A percentile compares a stretch with the other conserved stretches of the same genome.
phyloP scores from a whole-genome alignment of 2,888 invertebrate genomes.

The Nematopogon swammerdamellus region DNA sequence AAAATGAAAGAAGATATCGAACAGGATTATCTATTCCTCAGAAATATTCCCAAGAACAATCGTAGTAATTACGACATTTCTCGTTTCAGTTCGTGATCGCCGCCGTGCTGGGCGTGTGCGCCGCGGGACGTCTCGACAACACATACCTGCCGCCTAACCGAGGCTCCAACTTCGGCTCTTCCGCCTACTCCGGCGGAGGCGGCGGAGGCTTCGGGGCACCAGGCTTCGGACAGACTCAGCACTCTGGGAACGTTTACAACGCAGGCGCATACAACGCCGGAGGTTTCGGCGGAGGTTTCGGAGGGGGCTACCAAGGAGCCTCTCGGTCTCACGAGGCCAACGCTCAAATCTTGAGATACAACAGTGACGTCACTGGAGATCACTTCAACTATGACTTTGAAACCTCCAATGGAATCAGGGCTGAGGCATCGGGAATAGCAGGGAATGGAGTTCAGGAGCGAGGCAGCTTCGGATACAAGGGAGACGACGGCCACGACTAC shows the following conservation, averaged over 20 bases:
- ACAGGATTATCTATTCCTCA: too few species aligned
- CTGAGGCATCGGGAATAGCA: conserved; percentile 43
- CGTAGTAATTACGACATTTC: conserved; percentile 2
- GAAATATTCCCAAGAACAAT: too few species aligned
- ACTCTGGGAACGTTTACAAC: not conserved
- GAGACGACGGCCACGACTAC: conserved; percentile 50
- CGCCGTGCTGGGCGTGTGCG: conserved; percentile 39
- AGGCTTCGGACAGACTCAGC: conserved; percentile 7
- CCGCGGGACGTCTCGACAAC: conserved; percentile 47
- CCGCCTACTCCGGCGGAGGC: not conserved
- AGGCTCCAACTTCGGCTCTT: conserved; percentile 36
- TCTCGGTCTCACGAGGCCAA: conserved; percentile 30
- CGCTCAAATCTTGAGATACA: conserved; percentile 38
- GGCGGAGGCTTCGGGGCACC: conserved; percentile 25
- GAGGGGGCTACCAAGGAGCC: conserved; percentile 22
- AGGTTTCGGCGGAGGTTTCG: conserved; percentile 15
- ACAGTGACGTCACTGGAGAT: conserved; percentile 44
- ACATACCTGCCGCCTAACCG: conserved; percentile 40
- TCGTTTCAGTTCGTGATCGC: conserved; percentile 37
- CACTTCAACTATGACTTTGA: conserved; percentile 47
- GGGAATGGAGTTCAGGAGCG: conserved; percentile 49
- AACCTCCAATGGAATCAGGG: conserved; percentile 47
- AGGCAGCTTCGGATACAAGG: conserved; percentile 47
- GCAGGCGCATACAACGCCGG: conserved; percentile 14
- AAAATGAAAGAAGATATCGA: too few species aligned